Evolutionary conservation across 2,797 vertebrate genomes (phyloP).

Genomic region (Anas acuta): DNA sequence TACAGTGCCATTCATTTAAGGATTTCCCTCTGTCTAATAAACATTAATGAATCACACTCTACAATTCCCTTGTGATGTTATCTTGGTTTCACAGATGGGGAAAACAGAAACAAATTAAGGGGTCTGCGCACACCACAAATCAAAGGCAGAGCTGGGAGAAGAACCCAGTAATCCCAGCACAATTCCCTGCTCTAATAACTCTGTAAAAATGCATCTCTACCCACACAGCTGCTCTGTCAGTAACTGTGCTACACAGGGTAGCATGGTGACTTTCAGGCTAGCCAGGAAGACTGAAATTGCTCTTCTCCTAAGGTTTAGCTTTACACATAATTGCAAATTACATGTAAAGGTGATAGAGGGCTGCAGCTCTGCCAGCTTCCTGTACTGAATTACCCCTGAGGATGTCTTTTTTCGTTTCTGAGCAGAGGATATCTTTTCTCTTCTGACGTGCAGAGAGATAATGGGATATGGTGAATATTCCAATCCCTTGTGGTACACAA

Average conservation of each 20-base stretch:
- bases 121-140: constrained; percentile 42
- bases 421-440: background rate
- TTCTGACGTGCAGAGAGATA: background rate
- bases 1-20: constrained; percentile 23
- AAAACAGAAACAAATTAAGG: constrained; percentile 51
- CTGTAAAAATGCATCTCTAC: background rate
- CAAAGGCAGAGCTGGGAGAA: constrained; percentile 40
- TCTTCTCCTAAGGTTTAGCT: background rate
- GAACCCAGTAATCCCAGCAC: background rate
- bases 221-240: background rate
- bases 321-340: background rate
- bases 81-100: constrained; percentile 44
- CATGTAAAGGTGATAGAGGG: background rate
- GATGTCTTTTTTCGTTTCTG: background rate
- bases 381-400: background rate
- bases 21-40: constrained; percentile 61
- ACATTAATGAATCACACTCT: constrained; percentile 42
- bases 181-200: constrained; percentile 1
- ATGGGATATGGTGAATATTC: background rate
- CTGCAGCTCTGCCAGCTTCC: background rate
- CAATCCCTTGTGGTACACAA: background rate
- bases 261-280: background rate
- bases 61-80: constrained; percentile 47
- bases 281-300: background rate
- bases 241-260: background rate